These are phyloP conservation scores for Caiman crocodilus DNA, from an alignment of 2,797 vertebrate genomes.

Conservation along the genomic window DNA sequence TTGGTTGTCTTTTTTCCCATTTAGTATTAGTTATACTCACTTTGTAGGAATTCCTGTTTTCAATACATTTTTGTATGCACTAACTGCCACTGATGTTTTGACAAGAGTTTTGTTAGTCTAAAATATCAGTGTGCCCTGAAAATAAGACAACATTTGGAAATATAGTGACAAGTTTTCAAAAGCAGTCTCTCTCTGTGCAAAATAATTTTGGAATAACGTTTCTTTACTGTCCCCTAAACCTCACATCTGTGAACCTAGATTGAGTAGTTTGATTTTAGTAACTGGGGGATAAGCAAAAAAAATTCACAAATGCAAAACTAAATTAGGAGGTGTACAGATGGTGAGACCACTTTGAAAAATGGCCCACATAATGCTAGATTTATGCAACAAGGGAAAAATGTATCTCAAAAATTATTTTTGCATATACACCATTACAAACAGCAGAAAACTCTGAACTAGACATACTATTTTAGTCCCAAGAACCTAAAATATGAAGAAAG, in stretches of 20 bases:
- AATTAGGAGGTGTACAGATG: slow-evolving; percentile 46
- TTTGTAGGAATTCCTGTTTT: not conserved
- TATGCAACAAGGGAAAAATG: slow-evolving; percentile 47
- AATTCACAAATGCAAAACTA: slow-evolving; percentile 67
- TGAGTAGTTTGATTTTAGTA: slow-evolving; percentile 35
- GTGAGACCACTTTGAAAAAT: slow-evolving; percentile 71
- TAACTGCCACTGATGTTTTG: not conserved
- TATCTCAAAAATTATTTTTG: slow-evolving; percentile 27
- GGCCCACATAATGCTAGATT: slow-evolving; percentile 59
- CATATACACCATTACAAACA: slow-evolving; percentile 11
- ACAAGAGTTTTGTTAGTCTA: not conserved
- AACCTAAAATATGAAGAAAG: slow-evolving; percentile 28
- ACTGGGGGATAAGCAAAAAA: slow-evolving; percentile 64
- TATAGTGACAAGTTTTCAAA: slow-evolving; percentile 21
- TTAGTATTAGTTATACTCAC: not conserved
- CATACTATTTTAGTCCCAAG: slow-evolving; percentile 41
- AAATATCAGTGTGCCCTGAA: not conserved
- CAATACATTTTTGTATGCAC: not conserved
- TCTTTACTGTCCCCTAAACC: not conserved
- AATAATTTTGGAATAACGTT: not conserved
- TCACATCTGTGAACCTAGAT: slow-evolving; percentile 41
- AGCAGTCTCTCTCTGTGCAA: not conserved
- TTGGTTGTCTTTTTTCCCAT: not conserved
- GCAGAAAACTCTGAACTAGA: slow-evolving; percentile 51
- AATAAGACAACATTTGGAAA: not conserved